A percentile compares a stretch with the other conserved stretches of the same genome.
Conservation (phyloP, 1,140 invertebrate species). For the Atta cephalotes region DNA sequence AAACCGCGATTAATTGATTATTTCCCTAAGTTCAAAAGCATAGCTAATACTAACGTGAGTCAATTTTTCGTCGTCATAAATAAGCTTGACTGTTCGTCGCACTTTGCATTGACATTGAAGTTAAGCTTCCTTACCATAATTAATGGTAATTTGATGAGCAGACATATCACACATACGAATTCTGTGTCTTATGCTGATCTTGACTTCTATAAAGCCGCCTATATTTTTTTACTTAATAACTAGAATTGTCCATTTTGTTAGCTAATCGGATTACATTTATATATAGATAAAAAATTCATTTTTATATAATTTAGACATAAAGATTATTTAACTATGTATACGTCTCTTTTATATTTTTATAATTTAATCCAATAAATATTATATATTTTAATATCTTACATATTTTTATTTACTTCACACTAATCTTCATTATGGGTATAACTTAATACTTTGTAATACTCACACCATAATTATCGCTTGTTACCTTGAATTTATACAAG, state of each 20-base stretch:
- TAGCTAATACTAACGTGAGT: not conserved
- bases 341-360: not conserved
- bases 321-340: constrained; percentile 2
- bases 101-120: constrained; percentile 2
- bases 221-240: not conserved
- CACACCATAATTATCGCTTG: not conserved
- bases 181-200: not conserved
- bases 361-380: not conserved
- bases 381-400: not conserved
- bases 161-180: not conserved
- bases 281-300: not conserved
- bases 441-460: not conserved
- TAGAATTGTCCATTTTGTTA: not conserved
- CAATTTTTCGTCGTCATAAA: not conserved
- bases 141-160: constrained; percentile 42
- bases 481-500: not conserved
- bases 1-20: not conserved
- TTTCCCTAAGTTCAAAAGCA: not conserved
- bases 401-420: not conserved
- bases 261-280: not conserved
- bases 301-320: not conserved
- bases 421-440: not conserved
- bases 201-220: not conserved
- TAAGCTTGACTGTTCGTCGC: not conserved
- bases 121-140: constrained; percentile 30